Base-by-base conservation (phyloP, 2,888 invertebrate genomes). In the Troides oblongomaculatus region DNA sequence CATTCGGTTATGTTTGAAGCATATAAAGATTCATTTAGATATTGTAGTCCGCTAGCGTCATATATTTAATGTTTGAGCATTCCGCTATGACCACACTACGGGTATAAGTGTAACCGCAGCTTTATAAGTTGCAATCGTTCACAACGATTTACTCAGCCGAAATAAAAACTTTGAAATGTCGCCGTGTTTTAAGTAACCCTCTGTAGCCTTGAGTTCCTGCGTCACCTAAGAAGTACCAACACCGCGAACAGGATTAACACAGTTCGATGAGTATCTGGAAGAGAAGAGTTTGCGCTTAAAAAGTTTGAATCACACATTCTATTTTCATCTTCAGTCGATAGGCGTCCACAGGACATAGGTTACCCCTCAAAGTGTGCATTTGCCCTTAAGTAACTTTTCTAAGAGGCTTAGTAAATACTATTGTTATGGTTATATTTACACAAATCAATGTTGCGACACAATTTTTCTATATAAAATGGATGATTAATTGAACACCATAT, bases 91-190 rank as follows among this genome's bases (percentile, higher is more conserved):
- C 39, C 12, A 23, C 39, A 30, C 46, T 25, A 68, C 62, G 56
- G 57, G 43, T 63, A 68, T 46, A 23, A 43, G 58, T 68, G 62
- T 68, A 58, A 63, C 50, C 57, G 59, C 68, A 68, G 67, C 62
- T 57, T 67, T 43, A 53, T 60, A n/a, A 61, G 61, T 50, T 71
- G 71, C 68, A 72, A 72, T 74, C 71, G 74, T 75, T 75, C 68
- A 72, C 69, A 72, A 76, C 73, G 73, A 39, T 39, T 75, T 76
- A 72, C 76, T 81, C 77, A 79, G 81, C 77, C 77, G 79, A 81
- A 86, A 85, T 85, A 85, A 84, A 87, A 81, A 79, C 77, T 75
- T 80, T 79, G 72, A 79, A 79, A 79, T 72, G 62, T 74, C 64
- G 72, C 70, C 72, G 80, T 70, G 78, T 84, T 85, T 86, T 76